Base-by-base conservation (phyloP, 2,113 vertebrate species). In the Gobio gobio region DNA sequence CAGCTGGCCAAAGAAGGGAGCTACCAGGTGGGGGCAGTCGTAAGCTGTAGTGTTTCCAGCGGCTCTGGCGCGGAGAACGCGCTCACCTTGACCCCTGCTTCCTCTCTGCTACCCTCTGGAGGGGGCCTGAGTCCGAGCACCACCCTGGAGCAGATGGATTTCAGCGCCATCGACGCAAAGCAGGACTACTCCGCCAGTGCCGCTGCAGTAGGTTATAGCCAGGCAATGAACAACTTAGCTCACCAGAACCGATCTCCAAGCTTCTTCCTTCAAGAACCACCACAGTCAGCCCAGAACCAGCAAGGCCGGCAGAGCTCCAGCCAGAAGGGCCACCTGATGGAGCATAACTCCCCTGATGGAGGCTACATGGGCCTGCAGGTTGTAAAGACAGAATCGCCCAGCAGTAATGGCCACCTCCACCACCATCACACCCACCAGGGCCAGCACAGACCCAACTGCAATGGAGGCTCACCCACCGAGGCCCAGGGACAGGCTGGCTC, bases 101-200 rank as follows among this genome's bases (percentile, higher is more conserved):
- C 96, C 89, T 92, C 97, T 86, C 94, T 99, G 87, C 95, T 99
- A 89, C 96, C 97, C 0, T 99, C 97, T 2, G 98, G 98, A 43
- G 98, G 98, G 1, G 98, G 98, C 85, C 95, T 99, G 84, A 99
- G 98, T 86, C 98, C 98, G 66, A 99, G 98, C 91, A 99, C 98
- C 90, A 99, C 98, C 49, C 91, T 99, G 91, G 98, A 99, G 91
- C 98, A 99, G 92, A 99, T 99, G 98, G 98, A 99, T 87, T 99
- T 99, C 90, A 99, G 98, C 40, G 98, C 98, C 43, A 99, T 99
- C 49, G 97, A 99, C 92, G 96, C 98, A 91, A 99, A 97, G 93
- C 98, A 98, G 90, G 97, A 99, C 90, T 99, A 97, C 80, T 86
- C 96, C 22, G 94, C 97, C 82, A 86, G 80, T 24, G 88, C 90